Evolutionary conservation across 2,797 vertebrate species (phyloP).

Genomic region (Pipistrellus nathusii): DNA sequence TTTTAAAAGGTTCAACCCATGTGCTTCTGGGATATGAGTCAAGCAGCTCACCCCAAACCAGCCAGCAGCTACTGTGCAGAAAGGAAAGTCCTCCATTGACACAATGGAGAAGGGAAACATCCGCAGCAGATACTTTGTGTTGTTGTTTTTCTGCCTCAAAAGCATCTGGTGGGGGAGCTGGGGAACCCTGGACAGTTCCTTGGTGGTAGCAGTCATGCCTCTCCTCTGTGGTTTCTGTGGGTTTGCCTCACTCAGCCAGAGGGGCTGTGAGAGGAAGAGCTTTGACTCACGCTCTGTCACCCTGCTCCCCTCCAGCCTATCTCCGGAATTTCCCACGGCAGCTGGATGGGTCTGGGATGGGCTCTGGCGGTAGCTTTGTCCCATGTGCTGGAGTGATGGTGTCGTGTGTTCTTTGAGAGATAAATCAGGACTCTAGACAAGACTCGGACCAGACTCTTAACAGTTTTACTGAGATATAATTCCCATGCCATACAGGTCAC

Average conservation of each 20-base stretch:
- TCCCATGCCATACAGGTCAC: background rate
- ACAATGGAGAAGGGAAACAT: background rate
- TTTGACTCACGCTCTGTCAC: background rate
- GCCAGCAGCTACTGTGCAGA: background rate
- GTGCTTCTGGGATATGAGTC: background rate
- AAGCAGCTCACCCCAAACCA: background rate
- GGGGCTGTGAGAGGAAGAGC: background rate
- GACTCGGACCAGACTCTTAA: background rate
- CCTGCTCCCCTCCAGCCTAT: background rate
- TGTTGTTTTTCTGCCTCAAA: background rate
- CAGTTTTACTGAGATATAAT: background rate
- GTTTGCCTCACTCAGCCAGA: conserved; percentile 4
- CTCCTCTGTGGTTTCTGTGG: conserved; percentile 30
- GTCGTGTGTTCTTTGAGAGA: background rate
- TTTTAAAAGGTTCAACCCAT: too few relatives aligned
- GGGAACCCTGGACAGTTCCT: conserved; percentile 53
- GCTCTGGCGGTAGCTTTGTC: background rate
- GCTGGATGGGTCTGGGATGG: background rate
- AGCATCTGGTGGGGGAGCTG: background rate
- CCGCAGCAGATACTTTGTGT: background rate
- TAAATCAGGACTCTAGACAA: background rate
- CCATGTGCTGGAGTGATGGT: background rate
- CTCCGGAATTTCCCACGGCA: background rate
- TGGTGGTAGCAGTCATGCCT: background rate
- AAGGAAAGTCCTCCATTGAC: background rate